Base-by-base conservation (phyloP, 30 jellyfish, hydroid and myxozoan genomes). In the Nemopilema nomurai region DNA sequence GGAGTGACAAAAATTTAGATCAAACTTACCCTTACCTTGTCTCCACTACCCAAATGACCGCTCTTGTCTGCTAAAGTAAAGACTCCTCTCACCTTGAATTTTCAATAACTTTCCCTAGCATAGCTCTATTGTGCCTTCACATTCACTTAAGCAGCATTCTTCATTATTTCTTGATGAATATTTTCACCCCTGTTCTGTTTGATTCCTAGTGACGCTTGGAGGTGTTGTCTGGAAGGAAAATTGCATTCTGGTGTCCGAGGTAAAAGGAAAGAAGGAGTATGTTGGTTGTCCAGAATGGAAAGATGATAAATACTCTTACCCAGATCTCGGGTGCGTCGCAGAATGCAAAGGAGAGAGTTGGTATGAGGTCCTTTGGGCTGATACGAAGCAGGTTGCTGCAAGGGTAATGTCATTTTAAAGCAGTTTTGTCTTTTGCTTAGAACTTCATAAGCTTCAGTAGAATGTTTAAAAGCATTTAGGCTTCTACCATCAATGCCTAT, bases 231-330 rank as follows among this genome's bases (percentile, higher is more conserved):
- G 62, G 49, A 74, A 74, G 24, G 71, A 33, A 23, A 41, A 74
- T 13, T 74, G 84, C 84, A 74, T 74, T 41, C 84, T 32, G 18
- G 84, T 49, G 1, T 51, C 84, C 16, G 84, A 74, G 19, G 28
- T 25, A 74, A 74, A 74, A 1, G 84, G 84, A 66, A 74, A 74
- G 71, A 74, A 74, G 13, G 73, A 74, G 33, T 74, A 74, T 23
- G 71, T 74, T 41, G 84, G 84, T 6, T 74, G 84, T 22, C 84
- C 84, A 16, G 84, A 74, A 74, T 74, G 84, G 84, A 74, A 74
- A 74, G 84, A 74, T 41, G 33, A 41, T 49, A 20, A 31, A 1
- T 74, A 74, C 23, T 74, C 84, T 49, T 74, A 74, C n/a, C 84
- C 84, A 33, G 84, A 74, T 41, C 63, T 74, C 1, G 84, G 84